Base-by-base conservation (phyloP, 2,888 invertebrate genomes). In the Formica aserva region DNA sequence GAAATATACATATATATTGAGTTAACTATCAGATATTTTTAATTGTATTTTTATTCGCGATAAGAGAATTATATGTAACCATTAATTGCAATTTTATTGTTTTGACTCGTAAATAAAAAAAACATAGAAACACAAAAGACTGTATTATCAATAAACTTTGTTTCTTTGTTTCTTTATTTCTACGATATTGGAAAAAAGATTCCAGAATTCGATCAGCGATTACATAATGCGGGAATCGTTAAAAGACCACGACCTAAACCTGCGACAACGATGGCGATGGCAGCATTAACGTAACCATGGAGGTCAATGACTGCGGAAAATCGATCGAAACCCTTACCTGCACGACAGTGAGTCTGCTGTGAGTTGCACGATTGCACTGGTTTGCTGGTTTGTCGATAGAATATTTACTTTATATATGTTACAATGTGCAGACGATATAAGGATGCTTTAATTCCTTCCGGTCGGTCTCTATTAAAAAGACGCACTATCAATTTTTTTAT, bases 241-340 rank as follows among this genome's bases (percentile, higher is more conserved):
- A 74, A 84, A 76, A 74, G 76, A 76, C 63, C 76, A 22, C 66
- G 85, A 85, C 77, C 76, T 81, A 78, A 83, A 84, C 57, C 75
- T 35, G 26, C 60, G 18, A 15, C 52, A 26, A 22, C 32, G 80
- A 26, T 63, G 45, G 35, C 32, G 67, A 35, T 26, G 3, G 32
- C 35, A 74, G 81, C 48, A 90, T 91, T 90, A 91, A 85, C 89
- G 90, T 91, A 91, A 91, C 88, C 82, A 85, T 69, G 63, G 91
- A 85, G 91, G 90, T 91, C 88, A 91, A 91, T 91, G 91, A 91
- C 91, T 89, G 76, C 65, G 86, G 67, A 84, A 91, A 88, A 91
- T 90, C 91, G 91, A 91, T 91, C 87, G 87, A 86, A 84, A 86
- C 85, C 71, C 71, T 65, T 71, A 77, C 41, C 76, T 80, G 82